Evolutionary conservation across 2,888 invertebrate genomes (phyloP), one percentile per base, ranked within the genome.

Genomic region (Lochmaea crataegi): DNA sequence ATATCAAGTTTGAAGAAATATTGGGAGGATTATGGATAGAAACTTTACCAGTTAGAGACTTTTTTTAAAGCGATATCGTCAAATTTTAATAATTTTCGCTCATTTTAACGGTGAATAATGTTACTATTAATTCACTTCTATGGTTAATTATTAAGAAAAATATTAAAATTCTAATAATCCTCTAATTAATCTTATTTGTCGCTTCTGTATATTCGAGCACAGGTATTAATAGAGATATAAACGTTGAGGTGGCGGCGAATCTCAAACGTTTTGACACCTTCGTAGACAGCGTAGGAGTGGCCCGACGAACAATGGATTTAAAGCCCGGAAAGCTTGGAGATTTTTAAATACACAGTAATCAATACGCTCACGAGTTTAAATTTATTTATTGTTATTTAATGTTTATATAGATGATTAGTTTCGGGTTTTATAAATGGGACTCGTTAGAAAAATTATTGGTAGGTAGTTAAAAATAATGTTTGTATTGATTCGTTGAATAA

Each of bases 181-280:
- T 14, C 1, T 53, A 53, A 32, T 58, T 7, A 58, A 58, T 58
- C 32, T 26, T 12, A 26, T 56, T 2, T 56, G 56, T 56, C 14
- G 58, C 32, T 58, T 58, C 58, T 58, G 26, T 14, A 58, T 58
- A 58, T 32, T n/a, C 56, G 18, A 58, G 26, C 32, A 58, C 11
- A 32, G 12, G 26, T 58, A 58, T 32, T 58, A 58, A 32, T 32
- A 26, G 9, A 32, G 32, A 14, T 32, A 32, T 58, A 26, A 58
- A 12, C 6, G 11, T 26, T 58, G 11, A 3, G 32, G 26, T 58
- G 58, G 14, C 58, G 58, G 58, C 26, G n/a, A 14, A 58, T 26
- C 58, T 14, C 58, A 58, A 32, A 32, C 58, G 58, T 58, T 58
- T 58, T 58, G 58, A 58, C 58, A 32, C 58, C 53, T 53, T 16